Base-by-base conservation (phyloP, 1,140 invertebrate species). In the Whitmania pigra region DNA sequence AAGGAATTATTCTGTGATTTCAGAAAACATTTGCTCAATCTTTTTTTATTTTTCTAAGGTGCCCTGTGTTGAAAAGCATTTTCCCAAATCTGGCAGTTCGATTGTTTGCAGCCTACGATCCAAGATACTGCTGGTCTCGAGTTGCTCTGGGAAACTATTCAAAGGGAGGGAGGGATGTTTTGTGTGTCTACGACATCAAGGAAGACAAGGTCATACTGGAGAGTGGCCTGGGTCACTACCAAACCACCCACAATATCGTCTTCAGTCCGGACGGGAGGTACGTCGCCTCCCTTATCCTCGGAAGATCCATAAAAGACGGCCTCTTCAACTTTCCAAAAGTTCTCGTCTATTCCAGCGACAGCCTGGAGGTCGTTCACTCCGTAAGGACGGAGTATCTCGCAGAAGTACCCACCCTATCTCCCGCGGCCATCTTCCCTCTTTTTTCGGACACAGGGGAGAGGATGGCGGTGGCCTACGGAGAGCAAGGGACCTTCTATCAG, bases 401-500 rank as follows among this genome's bases (percentile, higher is more conserved):
- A 13, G 73, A 74, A 63, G 73, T 74, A 18, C 73, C 73, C 17
- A 74, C 73, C 15, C 63, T 74, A 0, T 71, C 73, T 43, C 73
- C 73, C 5, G 57, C 73, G 5, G 73, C 73, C 25, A 36, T 74
- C n/a, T 74, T 74, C 53, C 73, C 73, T 13, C 53, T 74, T 13
- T 74, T 74, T 43, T 72, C 70, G 6, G 73, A 74, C 25, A 74
- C 73, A 25, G 73, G 73, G 22, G 63, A 40, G n/a, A 69, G 71
- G 53, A 53, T 74, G 63, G 73, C 73, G 15, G 60, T 74, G 18
- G 73, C 73, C 27, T 74, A 72, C 49, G 73, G 73, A 53, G 73
- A 74, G 71, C 73, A 74, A 57, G 73, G 71, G 20, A 74, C 73
- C n/a, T 74, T 74, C 54, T 74, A 74, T 53, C 73, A 74, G 60